Conservation (phyloP, 2,113 vertebrate genomes). For the Carassius carassius region DNA sequence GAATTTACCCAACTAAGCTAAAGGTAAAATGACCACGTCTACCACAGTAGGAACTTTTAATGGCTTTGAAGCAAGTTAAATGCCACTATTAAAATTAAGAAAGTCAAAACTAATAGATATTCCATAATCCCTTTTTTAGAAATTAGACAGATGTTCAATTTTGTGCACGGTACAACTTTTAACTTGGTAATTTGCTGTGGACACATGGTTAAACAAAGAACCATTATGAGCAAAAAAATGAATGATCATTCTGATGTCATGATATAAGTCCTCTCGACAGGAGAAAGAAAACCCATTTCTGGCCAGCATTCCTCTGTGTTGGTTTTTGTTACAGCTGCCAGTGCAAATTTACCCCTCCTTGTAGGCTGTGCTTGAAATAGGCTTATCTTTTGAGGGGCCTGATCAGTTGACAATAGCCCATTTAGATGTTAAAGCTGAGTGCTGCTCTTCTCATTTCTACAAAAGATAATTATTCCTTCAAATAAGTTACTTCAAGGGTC, state of each 20-base stretch:
- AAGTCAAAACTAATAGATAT: background rate
- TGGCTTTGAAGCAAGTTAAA: background rate
- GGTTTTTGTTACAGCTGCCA: slow-evolving; percentile 80
- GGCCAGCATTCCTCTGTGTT: slow-evolving; percentile 58
- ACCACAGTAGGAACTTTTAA: background rate
- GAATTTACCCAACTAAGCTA: background rate
- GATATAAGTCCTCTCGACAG: slow-evolving; percentile 50
- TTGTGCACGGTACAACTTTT: background rate
- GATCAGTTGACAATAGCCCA: slow-evolving; percentile 73
- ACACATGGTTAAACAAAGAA: background rate
- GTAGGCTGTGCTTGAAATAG: slow-evolving; percentile 73
- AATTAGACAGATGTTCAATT: background rate
- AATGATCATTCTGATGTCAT: slow-evolving; percentile 48
- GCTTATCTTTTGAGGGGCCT: slow-evolving; percentile 75
- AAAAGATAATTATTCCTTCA: slow-evolving; percentile 58
- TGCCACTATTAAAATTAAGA: no score
- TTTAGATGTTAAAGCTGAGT: slow-evolving; percentile 71
- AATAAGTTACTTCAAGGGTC: slow-evolving; percentile 51
- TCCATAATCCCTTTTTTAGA: background rate
- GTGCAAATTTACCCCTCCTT: slow-evolving; percentile 72
- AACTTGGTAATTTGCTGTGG: background rate
- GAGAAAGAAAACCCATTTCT: slow-evolving; percentile 66
- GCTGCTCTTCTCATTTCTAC: slow-evolving; percentile 58
- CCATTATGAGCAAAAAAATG: background rate
- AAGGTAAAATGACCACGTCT: background rate